phyloP scores from a whole-genome alignment of 2,888 invertebrate genomes.

The Pogonocherus hispidulus region DNA sequence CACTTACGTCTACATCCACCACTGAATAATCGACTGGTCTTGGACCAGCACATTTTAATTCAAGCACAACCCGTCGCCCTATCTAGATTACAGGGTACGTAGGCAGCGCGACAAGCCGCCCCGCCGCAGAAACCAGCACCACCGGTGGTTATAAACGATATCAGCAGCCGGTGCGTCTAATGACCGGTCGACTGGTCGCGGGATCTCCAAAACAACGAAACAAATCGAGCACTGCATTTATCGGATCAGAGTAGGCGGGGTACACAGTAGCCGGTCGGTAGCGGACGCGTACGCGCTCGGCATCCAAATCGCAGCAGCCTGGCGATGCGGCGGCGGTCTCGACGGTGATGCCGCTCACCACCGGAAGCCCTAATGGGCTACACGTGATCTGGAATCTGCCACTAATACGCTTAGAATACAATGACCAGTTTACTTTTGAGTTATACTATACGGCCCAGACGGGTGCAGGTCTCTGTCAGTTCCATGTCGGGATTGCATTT shows the following conservation, averaged over 20 bases:
- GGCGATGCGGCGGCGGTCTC: constrained; percentile 39
- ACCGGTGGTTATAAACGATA: constrained; percentile 52
- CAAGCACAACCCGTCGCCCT: constrained; percentile 8
- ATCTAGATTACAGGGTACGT: constrained; percentile 53
- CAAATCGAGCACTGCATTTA: constrained; percentile 65
- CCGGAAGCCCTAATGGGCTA: constrained; percentile 68
- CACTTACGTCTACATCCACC: not conserved
- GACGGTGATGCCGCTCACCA: constrained; percentile 53
- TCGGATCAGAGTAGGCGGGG: constrained; percentile 67
- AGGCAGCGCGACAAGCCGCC: constrained; percentile 53
- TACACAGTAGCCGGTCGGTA: constrained; percentile 59
- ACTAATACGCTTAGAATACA: constrained; percentile 66
- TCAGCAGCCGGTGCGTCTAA: constrained; percentile 60
- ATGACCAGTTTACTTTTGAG: constrained; percentile 63
- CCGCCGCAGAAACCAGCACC: constrained; percentile 46
- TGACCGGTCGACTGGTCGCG: constrained; percentile 57
- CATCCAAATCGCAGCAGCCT: constrained; percentile 62
- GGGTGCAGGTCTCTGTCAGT: constrained; percentile 25
- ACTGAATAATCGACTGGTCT: not conserved
- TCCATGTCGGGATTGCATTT: constrained; percentile 23
- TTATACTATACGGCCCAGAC: constrained; percentile 50
- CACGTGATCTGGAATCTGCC: constrained; percentile 67
- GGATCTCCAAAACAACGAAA: constrained; percentile 61
- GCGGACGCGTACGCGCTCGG: constrained; percentile 62
- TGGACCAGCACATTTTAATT: constrained; percentile 32